phyloP scores from a whole-genome alignment of 2,888 invertebrate species.

The Gerosis bhagava region DNA sequence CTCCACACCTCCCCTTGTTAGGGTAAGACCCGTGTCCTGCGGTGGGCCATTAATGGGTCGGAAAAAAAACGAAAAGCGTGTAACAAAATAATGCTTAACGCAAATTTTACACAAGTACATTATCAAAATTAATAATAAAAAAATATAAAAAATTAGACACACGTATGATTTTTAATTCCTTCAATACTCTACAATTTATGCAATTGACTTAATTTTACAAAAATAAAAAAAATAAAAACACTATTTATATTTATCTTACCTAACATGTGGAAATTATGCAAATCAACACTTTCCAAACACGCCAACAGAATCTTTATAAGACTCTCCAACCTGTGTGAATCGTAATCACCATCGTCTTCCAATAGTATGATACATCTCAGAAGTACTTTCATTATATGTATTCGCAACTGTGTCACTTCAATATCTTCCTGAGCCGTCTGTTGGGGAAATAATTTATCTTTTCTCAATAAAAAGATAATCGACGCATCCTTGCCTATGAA shows the following conservation, averaged over 20 bases:
- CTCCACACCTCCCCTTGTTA: no score
- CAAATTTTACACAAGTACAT: no score
- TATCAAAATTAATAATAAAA: no score
- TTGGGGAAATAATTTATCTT: conserved; percentile 60
- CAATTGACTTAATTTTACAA: no score
- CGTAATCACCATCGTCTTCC: conserved; percentile 50
- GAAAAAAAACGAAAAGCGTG: no score
- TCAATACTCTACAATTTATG: no score
- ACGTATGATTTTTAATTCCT: no score
- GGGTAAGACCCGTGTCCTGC: no score
- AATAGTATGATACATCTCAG: conserved; percentile 51
- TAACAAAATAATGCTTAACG: no score
- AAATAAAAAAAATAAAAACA: no score
- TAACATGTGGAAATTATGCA: conserved; percentile 73
- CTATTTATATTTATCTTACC: conserved; percentile 51
- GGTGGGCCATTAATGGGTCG: no score
- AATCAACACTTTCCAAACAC: conserved; percentile 64
- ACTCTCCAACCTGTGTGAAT: conserved; percentile 55
- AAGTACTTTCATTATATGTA: conserved; percentile 64
- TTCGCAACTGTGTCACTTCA: conserved; percentile 65
- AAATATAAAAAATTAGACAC: no score
- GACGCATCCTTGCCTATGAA: conserved; percentile 62
- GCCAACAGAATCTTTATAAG: conserved; percentile 63
- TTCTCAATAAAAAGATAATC: conserved; percentile 57
- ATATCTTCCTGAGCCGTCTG: conserved; percentile 60